Conservation (phyloP, 2,888 invertebrate genomes). For the Selenia dentaria region DNA sequence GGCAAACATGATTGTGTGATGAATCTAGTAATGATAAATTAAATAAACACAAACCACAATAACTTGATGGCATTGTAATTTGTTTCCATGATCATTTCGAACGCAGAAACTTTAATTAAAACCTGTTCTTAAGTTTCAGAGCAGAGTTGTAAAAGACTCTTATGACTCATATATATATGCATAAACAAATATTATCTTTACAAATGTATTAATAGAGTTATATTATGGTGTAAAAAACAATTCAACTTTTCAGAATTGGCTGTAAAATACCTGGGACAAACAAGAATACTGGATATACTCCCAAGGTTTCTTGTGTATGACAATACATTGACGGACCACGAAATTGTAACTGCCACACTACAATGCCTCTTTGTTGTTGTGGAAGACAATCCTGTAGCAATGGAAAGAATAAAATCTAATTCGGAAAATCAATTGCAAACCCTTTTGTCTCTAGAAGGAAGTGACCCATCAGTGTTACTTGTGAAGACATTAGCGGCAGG, state of each 20-base stretch:
- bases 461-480: constrained; percentile 67
- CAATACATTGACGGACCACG: constrained; percentile 80
- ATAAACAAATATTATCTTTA: too few relatives aligned
- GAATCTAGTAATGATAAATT: too few relatives aligned
- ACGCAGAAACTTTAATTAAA: too few relatives aligned
- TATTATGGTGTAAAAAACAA: too few relatives aligned
- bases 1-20: neutral
- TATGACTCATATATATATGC: too few relatives aligned
- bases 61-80: too few relatives aligned
- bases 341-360: constrained; percentile 83
- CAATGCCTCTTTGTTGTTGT: constrained; percentile 89
- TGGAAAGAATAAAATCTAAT: constrained; percentile 78
- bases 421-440: constrained; percentile 70
- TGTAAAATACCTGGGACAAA: constrained; percentile 86
- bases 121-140: too few relatives aligned
- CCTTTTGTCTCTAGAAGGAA: constrained; percentile 66
- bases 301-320: constrained; percentile 81
- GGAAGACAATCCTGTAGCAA: constrained; percentile 87
- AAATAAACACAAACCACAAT: constrained; percentile 6
- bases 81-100: too few relatives aligned
- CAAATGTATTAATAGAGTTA: too few relatives aligned
- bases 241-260: constrained; percentile 75
- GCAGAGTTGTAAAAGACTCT: too few relatives aligned
- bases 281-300: constrained; percentile 85
- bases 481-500: constrained; percentile 85